Base-by-base conservation (phyloP, 2,888 invertebrate species). In the Hetaerina titia region DNA sequence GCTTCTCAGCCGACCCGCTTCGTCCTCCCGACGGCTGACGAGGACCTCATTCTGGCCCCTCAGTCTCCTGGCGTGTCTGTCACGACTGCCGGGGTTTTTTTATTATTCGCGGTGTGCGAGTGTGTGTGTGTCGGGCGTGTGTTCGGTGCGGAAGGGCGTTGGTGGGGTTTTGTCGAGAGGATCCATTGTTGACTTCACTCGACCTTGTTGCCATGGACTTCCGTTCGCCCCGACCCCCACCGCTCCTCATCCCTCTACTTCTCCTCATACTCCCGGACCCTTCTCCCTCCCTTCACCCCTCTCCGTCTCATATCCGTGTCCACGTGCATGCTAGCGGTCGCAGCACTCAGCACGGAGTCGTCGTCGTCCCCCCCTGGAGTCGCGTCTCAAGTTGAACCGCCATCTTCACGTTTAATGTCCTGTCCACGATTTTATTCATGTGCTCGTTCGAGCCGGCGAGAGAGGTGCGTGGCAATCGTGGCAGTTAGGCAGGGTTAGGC, bases 201-300 rank as follows among this genome's bases (percentile, higher is more conserved):
- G 81, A 81, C 81, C 81, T 81, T 81, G 81, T 81, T 81, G 81
- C 81, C 81, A 81, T 81, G 81, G 81, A 81, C 81, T 81, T 81
- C 81, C 81, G 81, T 31, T 13, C 81, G 25, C 25, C 81, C 81
- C 81, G n/a, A 22, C 81, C 31, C 74, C 81, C 31, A 13, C 81
- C 31, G 25, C 81, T 31, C 13, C 31, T 31, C 81, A 1, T 45
- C 45, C 45, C 45, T 45, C 45, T 4, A 2, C 31, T 9, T 22
- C n/a, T 9, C 69, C 22, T 9, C n/a, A n/a, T 69, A n/a, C 25
- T 11, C 13, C 81, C 81, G 15, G 6, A 13, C 9, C n/a, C 81
- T 81, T 13, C 31, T 25, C 69, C 69, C 17, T 17, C 69, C 22
- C 69, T 13, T 19, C 4, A 8, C 63, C 17, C n/a, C n/a, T n/a